Conservation (phyloP, 2,113 vertebrate species). For the Platichthys stellatus region DNA sequence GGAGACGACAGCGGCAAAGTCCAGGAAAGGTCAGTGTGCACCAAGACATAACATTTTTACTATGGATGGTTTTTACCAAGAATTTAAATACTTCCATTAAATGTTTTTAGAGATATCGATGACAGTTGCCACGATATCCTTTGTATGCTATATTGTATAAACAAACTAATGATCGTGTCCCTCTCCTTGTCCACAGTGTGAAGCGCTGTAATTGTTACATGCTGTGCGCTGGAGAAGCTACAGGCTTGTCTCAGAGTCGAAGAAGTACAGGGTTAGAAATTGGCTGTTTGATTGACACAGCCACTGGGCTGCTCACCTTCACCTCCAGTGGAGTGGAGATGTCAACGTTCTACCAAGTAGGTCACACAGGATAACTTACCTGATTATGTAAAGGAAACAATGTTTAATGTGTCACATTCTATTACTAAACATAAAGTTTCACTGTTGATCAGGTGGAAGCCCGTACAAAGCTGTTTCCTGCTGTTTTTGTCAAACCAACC, state of each 20-base stretch:
- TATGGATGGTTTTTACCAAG: neutral
- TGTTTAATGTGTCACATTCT: neutral
- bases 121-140: neutral
- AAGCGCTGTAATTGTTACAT: conserved; percentile 95
- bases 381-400: neutral
- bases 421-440: conserved; percentile 1
- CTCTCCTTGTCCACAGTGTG: conserved; percentile 79
- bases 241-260: conserved; percentile 89
- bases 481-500: conserved; percentile 94
- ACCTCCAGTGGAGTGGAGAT: conserved; percentile 93
- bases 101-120: neutral
- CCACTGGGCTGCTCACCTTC: conserved; percentile 91
- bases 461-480: conserved; percentile 93
- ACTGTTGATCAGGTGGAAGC: conserved; percentile 88
- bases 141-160: neutral
- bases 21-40: conserved; percentile 90
- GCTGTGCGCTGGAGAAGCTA: conserved; percentile 94
- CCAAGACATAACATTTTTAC: neutral
- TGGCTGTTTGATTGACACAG: conserved; percentile 91
- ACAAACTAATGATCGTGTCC: neutral
- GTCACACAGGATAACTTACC: neutral
- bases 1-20: conserved; percentile 97
- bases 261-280: conserved; percentile 91
- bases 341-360: conserved; percentile 90
- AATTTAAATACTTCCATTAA: neutral